Conservation (phyloP, 2,797 vertebrate species). For the Pantherophis alleghaniensis region DNA sequence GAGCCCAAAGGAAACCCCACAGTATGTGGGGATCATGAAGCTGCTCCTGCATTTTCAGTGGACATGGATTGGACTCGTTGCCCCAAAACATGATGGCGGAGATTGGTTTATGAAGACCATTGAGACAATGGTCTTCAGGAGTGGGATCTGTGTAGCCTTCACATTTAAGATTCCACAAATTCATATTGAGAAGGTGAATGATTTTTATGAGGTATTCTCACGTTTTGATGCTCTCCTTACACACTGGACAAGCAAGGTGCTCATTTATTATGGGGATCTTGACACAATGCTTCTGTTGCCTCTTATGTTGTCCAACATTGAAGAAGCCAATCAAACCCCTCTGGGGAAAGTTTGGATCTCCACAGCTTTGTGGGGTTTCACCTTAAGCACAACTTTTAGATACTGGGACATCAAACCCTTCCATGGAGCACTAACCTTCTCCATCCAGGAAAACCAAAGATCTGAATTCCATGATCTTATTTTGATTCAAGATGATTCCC, state of each 20-base stretch:
- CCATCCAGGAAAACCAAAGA: not conserved
- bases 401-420: not conserved
- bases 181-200: fast-evolving
- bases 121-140: not conserved
- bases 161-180: not conserved
- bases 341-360: constrained; percentile 8
- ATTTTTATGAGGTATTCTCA: too few species aligned
- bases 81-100: not conserved
- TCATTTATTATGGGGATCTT: constrained; percentile 13
- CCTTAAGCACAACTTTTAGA: not conserved
- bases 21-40: not conserved
- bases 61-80: not conserved
- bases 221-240: not conserved
- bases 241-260: not conserved
- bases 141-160: constrained; percentile 19
- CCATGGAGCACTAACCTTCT: constrained; percentile 3
- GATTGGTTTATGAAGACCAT: constrained; percentile 2
- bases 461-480: not conserved
- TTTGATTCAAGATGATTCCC: not conserved
- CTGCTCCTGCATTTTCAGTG: constrained; percentile 4
- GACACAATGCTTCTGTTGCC: constrained; percentile 11
- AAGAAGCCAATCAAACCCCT: not conserved
- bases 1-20: constrained; percentile 11
- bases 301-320: not conserved
- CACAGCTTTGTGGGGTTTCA: constrained; percentile 13